Conservation (phyloP, 2,113 vertebrate species). For the Crotalus viridis region DNA sequence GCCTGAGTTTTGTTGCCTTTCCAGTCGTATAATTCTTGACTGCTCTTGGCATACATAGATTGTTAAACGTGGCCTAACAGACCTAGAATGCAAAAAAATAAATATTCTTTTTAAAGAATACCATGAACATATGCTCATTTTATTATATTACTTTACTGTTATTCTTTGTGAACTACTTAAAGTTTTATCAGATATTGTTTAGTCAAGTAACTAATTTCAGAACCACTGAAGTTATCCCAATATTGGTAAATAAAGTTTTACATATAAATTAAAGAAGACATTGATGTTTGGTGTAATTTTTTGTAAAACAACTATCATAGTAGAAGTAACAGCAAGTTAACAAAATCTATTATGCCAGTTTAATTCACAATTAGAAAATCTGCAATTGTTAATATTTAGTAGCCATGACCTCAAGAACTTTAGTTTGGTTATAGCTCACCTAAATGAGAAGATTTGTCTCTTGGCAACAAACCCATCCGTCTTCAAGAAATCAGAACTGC, state of each 20-base stretch:
- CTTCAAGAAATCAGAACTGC: slow-evolving; percentile 34
- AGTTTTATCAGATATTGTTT: slow-evolving; percentile 47
- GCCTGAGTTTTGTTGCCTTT: slow-evolving; percentile 72
- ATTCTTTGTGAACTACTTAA: slow-evolving; percentile 3
- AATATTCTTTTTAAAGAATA: background rate
- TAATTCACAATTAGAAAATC: slow-evolving; percentile 29
- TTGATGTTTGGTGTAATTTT: slow-evolving; percentile 11
- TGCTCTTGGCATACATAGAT: slow-evolving; percentile 88
- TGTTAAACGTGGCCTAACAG: slow-evolving; percentile 87
- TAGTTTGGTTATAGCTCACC: slow-evolving; percentile 41
- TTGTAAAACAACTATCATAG: slow-evolving; percentile 25
- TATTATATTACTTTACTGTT: background rate
- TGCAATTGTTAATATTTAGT: background rate
- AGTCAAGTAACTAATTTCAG: slow-evolving; percentile 32
- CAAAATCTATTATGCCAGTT: background rate
- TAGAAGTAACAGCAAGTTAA: slow-evolving; percentile 14
- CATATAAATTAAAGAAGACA: slow-evolving; percentile 9
- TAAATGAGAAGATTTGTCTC: slow-evolving; percentile 45
- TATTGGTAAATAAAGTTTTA: slow-evolving; percentile 43
- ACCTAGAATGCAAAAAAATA: slow-evolving; percentile 67
- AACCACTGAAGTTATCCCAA: slow-evolving; percentile 40
- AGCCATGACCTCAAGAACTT: slow-evolving; percentile 37
- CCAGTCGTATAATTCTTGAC: slow-evolving; percentile 69
- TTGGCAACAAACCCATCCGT: slow-evolving; percentile 54
- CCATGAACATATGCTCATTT: background rate